phyloP scores from a whole-genome alignment of 2,797 vertebrate genomes.

The Labeo calbasu region DNA sequence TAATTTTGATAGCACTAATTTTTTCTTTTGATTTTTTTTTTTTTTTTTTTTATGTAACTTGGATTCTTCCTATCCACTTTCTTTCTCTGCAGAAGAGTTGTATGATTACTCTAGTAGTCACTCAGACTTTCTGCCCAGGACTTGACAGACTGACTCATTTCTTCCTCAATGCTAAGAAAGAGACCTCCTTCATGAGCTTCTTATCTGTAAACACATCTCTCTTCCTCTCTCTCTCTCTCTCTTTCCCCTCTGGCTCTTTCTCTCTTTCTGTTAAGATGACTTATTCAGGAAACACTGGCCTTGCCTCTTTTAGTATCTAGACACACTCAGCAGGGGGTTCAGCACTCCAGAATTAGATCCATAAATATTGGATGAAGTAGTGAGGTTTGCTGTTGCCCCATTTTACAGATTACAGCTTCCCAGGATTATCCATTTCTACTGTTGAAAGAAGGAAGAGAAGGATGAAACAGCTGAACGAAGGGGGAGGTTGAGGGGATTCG shows the following conservation, averaged over 20 bases:
- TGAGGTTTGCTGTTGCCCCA: conserved; percentile 54
- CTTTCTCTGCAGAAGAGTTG: background rate
- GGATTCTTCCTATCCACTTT: background rate
- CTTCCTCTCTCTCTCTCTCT: background rate
- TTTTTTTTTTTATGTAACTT: background rate
- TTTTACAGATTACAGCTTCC: conserved; percentile 53
- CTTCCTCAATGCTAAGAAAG: background rate
- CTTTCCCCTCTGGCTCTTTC: background rate
- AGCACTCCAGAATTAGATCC: conserved; percentile 48
- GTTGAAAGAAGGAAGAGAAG: conserved; percentile 31
- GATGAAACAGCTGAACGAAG: conserved; percentile 2
- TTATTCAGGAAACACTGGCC: conserved; percentile 45
- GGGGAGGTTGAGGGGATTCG: conserved; percentile 15
- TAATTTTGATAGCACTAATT: too few species aligned
- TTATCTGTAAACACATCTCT: conserved; percentile 29
- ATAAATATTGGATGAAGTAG: conserved; percentile 63
- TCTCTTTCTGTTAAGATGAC: conserved; percentile 41
- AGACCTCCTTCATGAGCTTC: background rate
- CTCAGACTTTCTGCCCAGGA: background rate
- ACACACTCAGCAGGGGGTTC: conserved; percentile 33
- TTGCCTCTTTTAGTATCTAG: conserved; percentile 24
- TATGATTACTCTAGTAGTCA: background rate
- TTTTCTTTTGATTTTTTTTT: background rate
- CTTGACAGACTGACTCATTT: conserved; percentile 8
- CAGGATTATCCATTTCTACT: conserved; percentile 46